These are phyloP conservation scores for Apogon talboti DNA, from an alignment of 2,797 vertebrate species.

Conservation along the genomic window DNA sequence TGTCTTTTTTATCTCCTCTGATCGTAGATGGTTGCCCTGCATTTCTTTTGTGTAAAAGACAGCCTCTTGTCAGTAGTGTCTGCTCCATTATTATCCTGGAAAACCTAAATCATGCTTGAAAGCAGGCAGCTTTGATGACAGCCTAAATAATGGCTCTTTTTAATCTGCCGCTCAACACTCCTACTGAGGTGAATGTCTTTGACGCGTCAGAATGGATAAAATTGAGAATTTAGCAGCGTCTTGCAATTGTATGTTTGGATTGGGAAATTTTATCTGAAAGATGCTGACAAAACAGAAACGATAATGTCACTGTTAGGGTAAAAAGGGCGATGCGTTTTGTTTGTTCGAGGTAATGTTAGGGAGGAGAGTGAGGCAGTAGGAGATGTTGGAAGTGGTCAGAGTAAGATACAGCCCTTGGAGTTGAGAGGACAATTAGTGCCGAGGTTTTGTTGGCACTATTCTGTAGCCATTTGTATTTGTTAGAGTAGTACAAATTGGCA, in stretches of 20 bases:
- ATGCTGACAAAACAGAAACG: not conserved
- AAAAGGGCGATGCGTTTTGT: not conserved
- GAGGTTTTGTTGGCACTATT: constrained; percentile 37
- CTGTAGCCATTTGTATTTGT: constrained; percentile 38
- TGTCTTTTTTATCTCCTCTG: too few relatives aligned
- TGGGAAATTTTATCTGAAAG: not conserved
- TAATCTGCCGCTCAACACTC: not conserved
- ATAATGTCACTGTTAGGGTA: not conserved
- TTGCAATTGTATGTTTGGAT: not conserved
- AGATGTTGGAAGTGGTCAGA: not conserved
- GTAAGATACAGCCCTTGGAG: constrained; percentile 26
- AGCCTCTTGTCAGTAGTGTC: not conserved
- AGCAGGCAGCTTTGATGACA: constrained; percentile 2
- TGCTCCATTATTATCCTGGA: not conserved
- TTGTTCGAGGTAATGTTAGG: constrained; percentile 11
- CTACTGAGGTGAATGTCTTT: not conserved
- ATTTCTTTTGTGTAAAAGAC: not conserved
- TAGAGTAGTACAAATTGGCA: constrained; percentile 43
- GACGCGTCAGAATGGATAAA: not conserved
- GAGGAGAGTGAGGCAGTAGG: not conserved
- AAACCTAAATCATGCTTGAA: constrained; percentile 3
- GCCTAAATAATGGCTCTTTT: not conserved
- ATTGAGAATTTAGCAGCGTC: constrained; percentile 7
- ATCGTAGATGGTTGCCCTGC: not conserved
- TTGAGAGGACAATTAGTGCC: constrained; percentile 34